These are phyloP conservation scores for Sarcophaga caerulescens DNA, from an alignment of 2,888 invertebrate genomes.

Conservation along the genomic window DNA sequence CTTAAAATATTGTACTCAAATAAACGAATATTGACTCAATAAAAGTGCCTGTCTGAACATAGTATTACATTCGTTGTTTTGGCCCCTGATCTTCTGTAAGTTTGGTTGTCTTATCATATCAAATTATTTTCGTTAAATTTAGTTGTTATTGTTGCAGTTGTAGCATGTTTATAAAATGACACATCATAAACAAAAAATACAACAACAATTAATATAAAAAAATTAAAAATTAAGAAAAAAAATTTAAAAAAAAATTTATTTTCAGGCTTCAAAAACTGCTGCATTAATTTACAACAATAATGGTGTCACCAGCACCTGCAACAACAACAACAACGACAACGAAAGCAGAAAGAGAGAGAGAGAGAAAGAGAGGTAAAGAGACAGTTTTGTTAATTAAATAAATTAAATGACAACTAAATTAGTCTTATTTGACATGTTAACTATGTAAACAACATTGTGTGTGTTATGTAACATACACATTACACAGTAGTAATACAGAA, in stretches of 20 bases:
- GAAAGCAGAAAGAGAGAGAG: not conserved
- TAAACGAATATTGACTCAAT: no score
- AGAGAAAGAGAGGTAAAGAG: no score
- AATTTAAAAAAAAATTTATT: no score
- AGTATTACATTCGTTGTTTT: not conserved
- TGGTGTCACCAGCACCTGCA: conserved; percentile 66
- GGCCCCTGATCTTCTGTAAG: not conserved
- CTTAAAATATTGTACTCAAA: no score
- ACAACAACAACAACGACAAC: conserved; percentile 8
- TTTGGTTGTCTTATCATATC: conserved; percentile 39
- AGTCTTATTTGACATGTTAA: conserved; percentile 73
- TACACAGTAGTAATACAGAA: conserved; percentile 26
- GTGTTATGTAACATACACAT: conserved; percentile 21
- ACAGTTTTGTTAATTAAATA: conserved; percentile 69
- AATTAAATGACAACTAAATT: conserved; percentile 73
- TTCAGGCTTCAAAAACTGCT: conserved; percentile 46
- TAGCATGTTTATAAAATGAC: conserved; percentile 33
- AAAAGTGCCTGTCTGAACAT: no score
- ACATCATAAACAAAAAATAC: conserved; percentile 41
- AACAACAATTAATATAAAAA: conserved; percentile 32
- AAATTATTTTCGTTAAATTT: not conserved
- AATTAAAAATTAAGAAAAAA: conserved; percentile 38
- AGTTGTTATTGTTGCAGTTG: conserved; percentile 6
- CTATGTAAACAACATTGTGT: conserved; percentile 42
- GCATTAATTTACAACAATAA: conserved; percentile 65